A percentile compares a stretch with the other conserved stretches of the same genome.
Conservation (phyloP, 2,113 vertebrate species). For the Hypocryptadius cinnamomeus region DNA sequence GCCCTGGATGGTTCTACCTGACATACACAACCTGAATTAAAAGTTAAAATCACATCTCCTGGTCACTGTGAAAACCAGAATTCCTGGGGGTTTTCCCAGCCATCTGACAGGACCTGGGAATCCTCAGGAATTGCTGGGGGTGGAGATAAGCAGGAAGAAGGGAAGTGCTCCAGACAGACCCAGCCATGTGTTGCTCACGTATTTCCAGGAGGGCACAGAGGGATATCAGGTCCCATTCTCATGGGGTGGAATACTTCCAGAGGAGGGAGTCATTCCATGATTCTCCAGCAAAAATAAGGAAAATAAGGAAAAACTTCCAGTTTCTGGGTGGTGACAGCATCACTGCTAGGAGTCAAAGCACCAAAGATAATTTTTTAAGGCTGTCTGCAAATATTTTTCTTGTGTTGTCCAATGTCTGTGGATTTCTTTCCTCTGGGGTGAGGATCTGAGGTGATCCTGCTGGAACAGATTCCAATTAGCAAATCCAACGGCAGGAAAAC, state of each 20-base stretch:
- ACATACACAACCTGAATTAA: not conserved
- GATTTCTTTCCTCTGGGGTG: not conserved
- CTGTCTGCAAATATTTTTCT: not conserved
- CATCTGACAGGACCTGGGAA: not conserved
- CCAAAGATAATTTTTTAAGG: not conserved
- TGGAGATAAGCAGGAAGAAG: not conserved
- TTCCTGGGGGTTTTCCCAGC: not conserved
- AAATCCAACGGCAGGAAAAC: not conserved
- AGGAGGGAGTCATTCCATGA: not conserved
- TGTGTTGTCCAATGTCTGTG: not conserved
- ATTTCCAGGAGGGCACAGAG: not conserved
- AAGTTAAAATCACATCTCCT: not conserved
- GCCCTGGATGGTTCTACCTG: not conserved
- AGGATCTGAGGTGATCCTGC: not conserved
- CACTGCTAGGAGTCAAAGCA: not conserved
- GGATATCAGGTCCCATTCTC: not conserved
- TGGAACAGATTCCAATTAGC: not conserved
- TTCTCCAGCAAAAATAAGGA: not conserved
- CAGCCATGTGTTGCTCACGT: not conserved
- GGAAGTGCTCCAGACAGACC: not conserved
- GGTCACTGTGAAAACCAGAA: not conserved
- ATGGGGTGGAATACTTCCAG: not conserved
- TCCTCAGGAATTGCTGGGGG: not conserved
- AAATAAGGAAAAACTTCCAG: not conserved
- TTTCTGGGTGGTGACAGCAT: not conserved